Conservation (phyloP, 2,888 invertebrate species). For the Eudemis profundana region DNA sequence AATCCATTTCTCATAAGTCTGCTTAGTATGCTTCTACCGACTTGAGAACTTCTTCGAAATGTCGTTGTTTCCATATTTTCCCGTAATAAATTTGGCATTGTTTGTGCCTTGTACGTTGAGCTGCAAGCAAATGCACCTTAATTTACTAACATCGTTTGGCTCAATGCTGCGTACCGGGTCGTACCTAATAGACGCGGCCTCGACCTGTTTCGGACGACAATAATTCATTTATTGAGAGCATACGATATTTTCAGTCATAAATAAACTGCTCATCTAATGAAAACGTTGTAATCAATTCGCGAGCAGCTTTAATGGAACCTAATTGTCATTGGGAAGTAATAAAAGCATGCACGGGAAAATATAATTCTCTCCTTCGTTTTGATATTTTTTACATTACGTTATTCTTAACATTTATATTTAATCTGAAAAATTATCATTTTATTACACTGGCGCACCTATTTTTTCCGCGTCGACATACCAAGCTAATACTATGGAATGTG, state of each 20-base stretch:
- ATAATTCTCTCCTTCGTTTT: neutral
- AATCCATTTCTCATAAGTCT: neutral
- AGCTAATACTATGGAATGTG: constrained; percentile 5
- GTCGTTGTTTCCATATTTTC: constrained; percentile 9
- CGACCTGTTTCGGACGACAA: constrained; percentile 71
- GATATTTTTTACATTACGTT: neutral
- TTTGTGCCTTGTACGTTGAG: constrained; percentile 22
- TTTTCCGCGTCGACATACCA: constrained; percentile 11
- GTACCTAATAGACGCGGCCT: constrained; percentile 64
- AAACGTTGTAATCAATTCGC: neutral
- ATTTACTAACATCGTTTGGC: constrained; percentile 17
- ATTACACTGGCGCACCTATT: constrained; percentile 10
- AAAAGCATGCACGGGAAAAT: neutral
- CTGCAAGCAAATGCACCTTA: constrained; percentile 23
- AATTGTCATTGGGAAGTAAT: neutral
- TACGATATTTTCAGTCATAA: constrained; percentile 53
- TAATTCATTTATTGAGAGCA: constrained; percentile 69
- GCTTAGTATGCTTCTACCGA: constrained; percentile 9
- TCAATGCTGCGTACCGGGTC: constrained; percentile 43
- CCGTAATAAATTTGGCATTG: constrained; percentile 20
- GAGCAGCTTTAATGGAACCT: neutral
- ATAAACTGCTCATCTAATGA: constrained; percentile 5
- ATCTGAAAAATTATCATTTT: constrained; percentile 1
- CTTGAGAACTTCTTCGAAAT: neutral
- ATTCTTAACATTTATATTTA: neutral